These are phyloP conservation scores for Varanus komodoensis DNA, from an alignment of 2,113 vertebrate genomes.

Conservation along the genomic window DNA sequence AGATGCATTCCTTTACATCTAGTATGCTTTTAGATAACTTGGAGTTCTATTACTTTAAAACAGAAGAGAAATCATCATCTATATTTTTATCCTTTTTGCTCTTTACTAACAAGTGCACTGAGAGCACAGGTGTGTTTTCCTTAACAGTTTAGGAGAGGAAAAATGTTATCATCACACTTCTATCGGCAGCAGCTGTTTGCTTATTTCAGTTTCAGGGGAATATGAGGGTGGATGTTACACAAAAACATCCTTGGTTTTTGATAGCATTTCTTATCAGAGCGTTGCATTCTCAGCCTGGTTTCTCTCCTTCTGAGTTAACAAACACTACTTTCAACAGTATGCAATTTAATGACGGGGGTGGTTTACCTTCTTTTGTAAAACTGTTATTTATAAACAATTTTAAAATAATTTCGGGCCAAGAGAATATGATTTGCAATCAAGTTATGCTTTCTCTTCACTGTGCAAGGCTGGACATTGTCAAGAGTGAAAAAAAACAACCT, in stretches of 20 bases:
- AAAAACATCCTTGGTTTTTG: slow-evolving; percentile 23
- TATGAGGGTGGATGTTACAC: background rate
- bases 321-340: slow-evolving; percentile 2
- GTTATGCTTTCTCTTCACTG: background rate
- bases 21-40: background rate
- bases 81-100: slow-evolving; percentile 26
- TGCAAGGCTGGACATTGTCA: background rate
- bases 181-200: background rate
- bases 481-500: too few species aligned
- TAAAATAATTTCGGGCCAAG: background rate
- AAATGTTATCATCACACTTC: slow-evolving; percentile 18
- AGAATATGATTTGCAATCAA: background rate
- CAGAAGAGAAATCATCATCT: slow-evolving; percentile 5
- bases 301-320: slow-evolving; percentile 10
- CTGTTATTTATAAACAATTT: background rate
- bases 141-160: slow-evolving; percentile 25
- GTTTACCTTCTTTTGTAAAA: background rate
- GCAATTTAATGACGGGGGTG: background rate
- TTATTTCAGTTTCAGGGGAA: slow-evolving; percentile 4
- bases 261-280: slow-evolving; percentile 18
- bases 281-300: slow-evolving; percentile 19
- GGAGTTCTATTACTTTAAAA: background rate
- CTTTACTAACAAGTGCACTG: background rate
- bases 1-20: too few species aligned
- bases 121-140: slow-evolving; percentile 22